These are phyloP conservation scores for Campoletis sonorensis DNA, from an alignment of 1,140 invertebrate genomes.

Conservation along the genomic window DNA sequence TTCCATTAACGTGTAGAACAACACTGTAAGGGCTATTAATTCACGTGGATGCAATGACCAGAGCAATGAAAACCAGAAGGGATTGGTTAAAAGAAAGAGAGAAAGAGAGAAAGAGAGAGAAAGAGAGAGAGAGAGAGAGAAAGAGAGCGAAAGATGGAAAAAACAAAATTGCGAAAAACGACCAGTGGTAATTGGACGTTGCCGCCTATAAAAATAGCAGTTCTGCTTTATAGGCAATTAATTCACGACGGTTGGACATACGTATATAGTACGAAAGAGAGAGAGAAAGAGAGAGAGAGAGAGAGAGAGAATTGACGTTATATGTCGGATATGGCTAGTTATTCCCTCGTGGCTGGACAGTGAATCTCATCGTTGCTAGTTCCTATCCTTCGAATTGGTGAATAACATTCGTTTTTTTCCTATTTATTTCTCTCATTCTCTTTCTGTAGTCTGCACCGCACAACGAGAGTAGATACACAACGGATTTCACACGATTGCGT, in stretches of 20 bases:
- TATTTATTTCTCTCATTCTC: not conserved
- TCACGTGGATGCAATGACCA: slow-evolving; percentile 23
- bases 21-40: slow-evolving; percentile 38
- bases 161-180: slow-evolving; percentile 58
- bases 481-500: slow-evolving; percentile 15
- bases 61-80: slow-evolving; percentile 6
- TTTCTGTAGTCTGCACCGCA: not conserved
- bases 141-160: too few relatives aligned
- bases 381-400: slow-evolving; percentile 25
- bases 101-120: not conserved
- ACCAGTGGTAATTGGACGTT: slow-evolving; percentile 58
- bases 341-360: slow-evolving; percentile 25
- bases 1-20: slow-evolving; percentile 47
- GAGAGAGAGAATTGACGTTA: not conserved
- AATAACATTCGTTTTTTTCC: slow-evolving; percentile 6
- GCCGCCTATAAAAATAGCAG: slow-evolving; percentile 59
- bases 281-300: slow-evolving; percentile 18
- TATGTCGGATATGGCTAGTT: slow-evolving; percentile 2
- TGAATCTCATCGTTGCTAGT: slow-evolving; percentile 29
- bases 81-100: not conserved
- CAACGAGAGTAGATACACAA: not conserved
- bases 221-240: slow-evolving; percentile 59
- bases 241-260: slow-evolving; percentile 46
- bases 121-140: too few relatives aligned
- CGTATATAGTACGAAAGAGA: slow-evolving; percentile 24